These are phyloP conservation scores for Aphidius gifuensis DNA, from an alignment of 1,140 invertebrate genomes.

Conservation along the genomic window DNA sequence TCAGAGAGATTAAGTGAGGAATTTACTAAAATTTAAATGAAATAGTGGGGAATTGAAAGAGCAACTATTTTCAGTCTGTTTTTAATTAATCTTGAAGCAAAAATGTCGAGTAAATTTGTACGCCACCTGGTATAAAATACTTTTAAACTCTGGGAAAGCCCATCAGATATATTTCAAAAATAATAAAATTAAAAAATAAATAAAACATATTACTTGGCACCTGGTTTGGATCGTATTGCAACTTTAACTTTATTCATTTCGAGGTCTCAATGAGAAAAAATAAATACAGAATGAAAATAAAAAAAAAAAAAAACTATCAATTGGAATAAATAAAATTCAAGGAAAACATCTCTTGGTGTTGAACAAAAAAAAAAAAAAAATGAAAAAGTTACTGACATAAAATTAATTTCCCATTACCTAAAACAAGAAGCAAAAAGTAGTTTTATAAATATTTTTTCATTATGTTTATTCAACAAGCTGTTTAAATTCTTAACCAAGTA, in stretches of 20 bases:
- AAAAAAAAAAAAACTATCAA: not conserved
- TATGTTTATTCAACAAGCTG: too few species aligned
- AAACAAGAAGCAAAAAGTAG: too few species aligned
- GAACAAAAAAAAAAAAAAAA: too few species aligned
- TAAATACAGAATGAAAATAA: slow-evolving; percentile 7
- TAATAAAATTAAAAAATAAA: slow-evolving; percentile 28
- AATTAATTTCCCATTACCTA: too few species aligned
- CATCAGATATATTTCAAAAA: not conserved
- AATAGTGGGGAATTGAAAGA: not conserved
- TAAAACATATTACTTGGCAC: slow-evolving; percentile 32
- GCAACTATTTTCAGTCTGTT: slow-evolving; percentile 45
- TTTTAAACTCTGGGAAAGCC: too few species aligned
- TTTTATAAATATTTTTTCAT: too few species aligned
- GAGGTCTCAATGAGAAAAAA: not conserved
- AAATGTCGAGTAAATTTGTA: slow-evolving; percentile 38
- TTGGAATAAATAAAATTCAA: too few species aligned
- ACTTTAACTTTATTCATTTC: too few species aligned
- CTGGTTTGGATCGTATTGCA: slow-evolving; percentile 22
- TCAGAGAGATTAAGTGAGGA: not conserved
- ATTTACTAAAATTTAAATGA: not conserved
- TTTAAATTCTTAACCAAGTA: too few species aligned
- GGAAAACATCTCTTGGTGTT: too few species aligned
- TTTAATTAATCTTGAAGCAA: slow-evolving; percentile 51
- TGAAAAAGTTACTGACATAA: too few species aligned
- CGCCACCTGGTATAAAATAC: slow-evolving; percentile 49